These are phyloP conservation scores for Alcedo quadribrachys DNA, from an alignment of 2,797 vertebrate genomes.

Conservation along the genomic window DNA sequence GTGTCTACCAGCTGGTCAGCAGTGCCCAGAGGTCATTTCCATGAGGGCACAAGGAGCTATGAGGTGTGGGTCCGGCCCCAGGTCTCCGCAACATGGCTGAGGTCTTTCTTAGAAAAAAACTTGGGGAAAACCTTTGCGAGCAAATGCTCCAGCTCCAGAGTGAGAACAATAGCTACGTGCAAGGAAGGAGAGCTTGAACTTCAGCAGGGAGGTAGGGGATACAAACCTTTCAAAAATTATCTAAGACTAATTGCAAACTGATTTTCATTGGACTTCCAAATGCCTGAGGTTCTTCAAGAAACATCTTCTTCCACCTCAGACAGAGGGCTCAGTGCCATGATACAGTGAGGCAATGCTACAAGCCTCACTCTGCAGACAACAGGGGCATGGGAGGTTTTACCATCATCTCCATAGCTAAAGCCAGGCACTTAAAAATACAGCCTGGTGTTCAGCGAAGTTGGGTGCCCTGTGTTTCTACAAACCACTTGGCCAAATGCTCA, in stretches of 20 bases:
- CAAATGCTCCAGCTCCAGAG: not conserved
- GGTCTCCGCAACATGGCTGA: not conserved
- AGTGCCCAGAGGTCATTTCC: not conserved
- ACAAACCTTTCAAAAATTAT: not conserved
- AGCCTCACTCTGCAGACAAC: not conserved
- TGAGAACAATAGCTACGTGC: not conserved
- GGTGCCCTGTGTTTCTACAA: not conserved
- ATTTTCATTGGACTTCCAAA: not conserved
- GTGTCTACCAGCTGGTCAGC: not conserved
- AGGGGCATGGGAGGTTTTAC: not conserved
- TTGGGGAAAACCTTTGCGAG: not conserved
- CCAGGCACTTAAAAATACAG: not conserved
- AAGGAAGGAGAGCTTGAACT: not conserved
- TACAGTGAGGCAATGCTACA: not conserved
- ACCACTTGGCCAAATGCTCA: not conserved
- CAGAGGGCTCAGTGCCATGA: rapidly evolving
- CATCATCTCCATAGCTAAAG: not conserved
- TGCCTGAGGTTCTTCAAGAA: not conserved
- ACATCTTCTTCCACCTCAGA: not conserved
- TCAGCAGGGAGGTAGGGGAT: not conserved
- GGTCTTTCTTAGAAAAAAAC: not conserved
- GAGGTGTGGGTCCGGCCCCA: not conserved
- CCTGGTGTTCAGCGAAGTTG: not conserved
- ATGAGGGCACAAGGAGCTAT: not conserved
- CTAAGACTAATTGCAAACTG: slow-evolving; percentile 34